A percentile compares a stretch with the other conserved stretches of the same genome.
phyloP scores from a whole-genome alignment of 2,797 vertebrate species.

The Pteropus rufus region DNA sequence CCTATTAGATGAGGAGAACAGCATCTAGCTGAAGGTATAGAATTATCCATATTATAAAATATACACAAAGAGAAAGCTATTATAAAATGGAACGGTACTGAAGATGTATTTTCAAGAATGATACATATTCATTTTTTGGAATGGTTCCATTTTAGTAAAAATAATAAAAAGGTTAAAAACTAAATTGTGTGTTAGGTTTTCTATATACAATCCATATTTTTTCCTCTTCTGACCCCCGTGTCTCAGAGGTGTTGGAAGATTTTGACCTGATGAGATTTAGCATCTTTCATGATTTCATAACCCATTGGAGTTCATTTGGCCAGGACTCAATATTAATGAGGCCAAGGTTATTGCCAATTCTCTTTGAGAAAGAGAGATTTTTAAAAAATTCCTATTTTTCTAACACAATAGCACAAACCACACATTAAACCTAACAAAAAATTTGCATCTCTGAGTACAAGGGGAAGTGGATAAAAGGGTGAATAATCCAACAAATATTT shows the following conservation, averaged over 20 bases:
- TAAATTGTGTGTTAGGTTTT: background rate
- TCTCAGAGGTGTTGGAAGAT: background rate
- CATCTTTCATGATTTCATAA: constrained; percentile 4
- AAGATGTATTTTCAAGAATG: background rate
- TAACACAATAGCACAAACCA: background rate
- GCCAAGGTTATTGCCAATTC: background rate
- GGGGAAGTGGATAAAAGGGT: background rate
- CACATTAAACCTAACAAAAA: background rate
- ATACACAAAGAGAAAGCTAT: background rate
- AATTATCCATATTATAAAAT: background rate
- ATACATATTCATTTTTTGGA: background rate
- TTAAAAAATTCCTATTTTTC: background rate
- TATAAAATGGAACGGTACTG: background rate
- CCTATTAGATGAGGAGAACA: background rate
- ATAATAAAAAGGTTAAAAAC: background rate
- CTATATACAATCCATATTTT: background rate
- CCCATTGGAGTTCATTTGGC: background rate
- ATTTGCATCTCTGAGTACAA: background rate
- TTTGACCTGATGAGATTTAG: background rate
- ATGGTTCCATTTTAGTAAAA: background rate
- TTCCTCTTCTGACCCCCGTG: background rate
- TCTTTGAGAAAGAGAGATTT: background rate
- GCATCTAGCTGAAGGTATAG: background rate
- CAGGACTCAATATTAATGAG: constrained; percentile 6
- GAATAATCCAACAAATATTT: background rate